A percentile compares a stretch with the other conserved stretches of the same genome.
Evolutionary conservation across 2,888 invertebrate genomes (phyloP).

Genomic region (Clanis bilineata): DNA sequence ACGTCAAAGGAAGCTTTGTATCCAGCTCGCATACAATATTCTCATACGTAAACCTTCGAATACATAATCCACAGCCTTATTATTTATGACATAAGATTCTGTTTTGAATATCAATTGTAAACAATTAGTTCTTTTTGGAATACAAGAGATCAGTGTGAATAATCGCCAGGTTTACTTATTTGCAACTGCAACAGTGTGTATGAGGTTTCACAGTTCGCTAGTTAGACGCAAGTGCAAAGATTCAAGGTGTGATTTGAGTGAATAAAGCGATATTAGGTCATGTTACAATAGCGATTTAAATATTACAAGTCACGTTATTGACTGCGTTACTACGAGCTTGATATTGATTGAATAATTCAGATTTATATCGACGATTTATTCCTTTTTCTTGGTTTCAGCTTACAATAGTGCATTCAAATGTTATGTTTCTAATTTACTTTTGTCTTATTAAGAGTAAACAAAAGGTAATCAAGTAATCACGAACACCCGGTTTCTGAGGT

Average conservation of each 20-base stretch:
- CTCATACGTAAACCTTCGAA: conserved; percentile 22
- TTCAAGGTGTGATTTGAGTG: conserved; percentile 32
- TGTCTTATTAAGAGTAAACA: too few relatives aligned
- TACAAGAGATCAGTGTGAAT: conserved; percentile 46
- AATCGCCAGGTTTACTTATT: conserved; percentile 59
- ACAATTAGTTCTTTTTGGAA: conserved; percentile 25
- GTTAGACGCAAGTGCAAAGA: conserved; percentile 37
- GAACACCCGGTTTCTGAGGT: too few relatives aligned
- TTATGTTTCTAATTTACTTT: too few relatives aligned
- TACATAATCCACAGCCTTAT: conserved; percentile 26
- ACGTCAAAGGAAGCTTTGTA: conserved; percentile 51
- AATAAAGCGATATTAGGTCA: conserved; percentile 45
- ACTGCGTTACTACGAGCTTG: background rate
- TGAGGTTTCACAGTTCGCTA: conserved; percentile 55
- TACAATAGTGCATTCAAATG: too few relatives aligned
- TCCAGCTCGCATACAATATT: conserved; percentile 26
- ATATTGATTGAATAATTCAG: background rate
- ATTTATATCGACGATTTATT: too few relatives aligned
- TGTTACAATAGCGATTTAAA: conserved; percentile 51
- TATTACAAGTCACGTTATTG: conserved; percentile 48
- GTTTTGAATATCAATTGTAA: conserved; percentile 19
- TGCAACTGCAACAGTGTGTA: conserved; percentile 46
- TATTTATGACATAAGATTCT: conserved; percentile 20
- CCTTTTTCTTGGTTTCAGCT: too few relatives aligned
- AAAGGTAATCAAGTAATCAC: too few relatives aligned